Percentiles rank a stretch among this genome's conserved stretches.
phyloP scores from a whole-genome alignment of 2,888 invertebrate genomes.

The Metopia argyrocephala region DNA sequence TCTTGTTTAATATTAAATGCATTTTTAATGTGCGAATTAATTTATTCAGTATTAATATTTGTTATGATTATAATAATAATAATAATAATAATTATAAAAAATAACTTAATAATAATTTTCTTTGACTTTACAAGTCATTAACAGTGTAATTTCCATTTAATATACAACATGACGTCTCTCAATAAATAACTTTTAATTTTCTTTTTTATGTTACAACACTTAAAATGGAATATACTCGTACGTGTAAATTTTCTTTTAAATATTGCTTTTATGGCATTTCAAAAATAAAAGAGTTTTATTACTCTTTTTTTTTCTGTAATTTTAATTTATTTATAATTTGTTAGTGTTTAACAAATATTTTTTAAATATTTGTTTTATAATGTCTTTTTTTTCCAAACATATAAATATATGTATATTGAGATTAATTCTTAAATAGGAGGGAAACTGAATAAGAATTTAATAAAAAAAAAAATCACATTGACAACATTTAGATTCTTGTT shows the following conservation, averaged over 20 bases:
- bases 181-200: not conserved
- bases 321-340: constrained; percentile 4
- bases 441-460: constrained; percentile 36
- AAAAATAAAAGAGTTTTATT: constrained; percentile 28
- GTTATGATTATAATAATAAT: not conserved
- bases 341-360: constrained; percentile 33
- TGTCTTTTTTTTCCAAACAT: not conserved
- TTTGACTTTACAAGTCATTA: not conserved
- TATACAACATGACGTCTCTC: not conserved
- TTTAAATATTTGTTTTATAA: constrained; percentile 44
- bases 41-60: constrained; percentile 4
- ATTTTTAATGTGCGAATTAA: constrained; percentile 45
- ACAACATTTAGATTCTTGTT: constrained; percentile 56
- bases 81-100: no score
- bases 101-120: constrained; percentile 5
- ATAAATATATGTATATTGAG: not conserved
- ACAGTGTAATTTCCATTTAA: constrained; percentile 31
- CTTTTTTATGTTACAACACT: constrained; percentile 39
- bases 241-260: constrained; percentile 40
- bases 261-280: constrained; percentile 57
- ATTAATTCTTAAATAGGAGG: constrained; percentile 20
- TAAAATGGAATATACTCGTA: constrained; percentile 51
- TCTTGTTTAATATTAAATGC: constrained; percentile 37
- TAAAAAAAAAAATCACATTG: constrained; percentile 48
- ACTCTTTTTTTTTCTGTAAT: constrained; percentile 12